Evolutionary conservation across 2,888 invertebrate species (phyloP).

Genomic region (Drosophila affinis): DNA sequence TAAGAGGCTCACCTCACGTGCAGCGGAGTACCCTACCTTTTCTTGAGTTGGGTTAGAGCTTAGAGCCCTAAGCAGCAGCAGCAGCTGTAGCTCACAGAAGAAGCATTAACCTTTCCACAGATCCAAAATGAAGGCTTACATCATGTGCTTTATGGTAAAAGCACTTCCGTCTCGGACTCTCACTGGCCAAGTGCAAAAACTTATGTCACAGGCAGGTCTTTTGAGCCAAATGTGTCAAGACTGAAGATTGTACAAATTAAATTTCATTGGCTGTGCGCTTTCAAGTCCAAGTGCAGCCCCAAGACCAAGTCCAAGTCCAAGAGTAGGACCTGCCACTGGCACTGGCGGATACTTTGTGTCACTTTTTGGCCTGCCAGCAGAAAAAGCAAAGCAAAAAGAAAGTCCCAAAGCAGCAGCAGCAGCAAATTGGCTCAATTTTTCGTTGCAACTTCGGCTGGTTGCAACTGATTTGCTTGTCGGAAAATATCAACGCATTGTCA

Average conservation of each 20-base stretch:
- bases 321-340: constrained; percentile 13
- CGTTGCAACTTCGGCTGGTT: constrained; percentile 27
- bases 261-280: constrained; percentile 35
- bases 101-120: constrained; percentile 9
- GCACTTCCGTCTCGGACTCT: constrained; percentile 13
- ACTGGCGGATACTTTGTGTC: constrained; percentile 55
- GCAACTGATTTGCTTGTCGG: constrained; percentile 76
- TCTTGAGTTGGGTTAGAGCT: constrained; percentile 36
- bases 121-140: too few species aligned
- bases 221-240: constrained; percentile 47
- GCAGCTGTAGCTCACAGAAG: constrained; percentile 17
- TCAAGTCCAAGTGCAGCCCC: constrained; percentile 23
- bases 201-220: background rate
- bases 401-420: constrained; percentile 51
- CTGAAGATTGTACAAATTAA: constrained; percentile 46
- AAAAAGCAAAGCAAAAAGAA: constrained; percentile 64
- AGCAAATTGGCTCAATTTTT: constrained; percentile 71
- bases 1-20: constrained; percentile 31
- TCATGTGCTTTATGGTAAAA: too few species aligned
- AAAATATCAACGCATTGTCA: constrained; percentile 81
- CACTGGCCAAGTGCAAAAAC: constrained; percentile 20
- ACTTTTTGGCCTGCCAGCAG: constrained; percentile 59
- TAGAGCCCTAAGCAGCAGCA: constrained; percentile 24
- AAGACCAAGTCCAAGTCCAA: constrained; percentile 17
- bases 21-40: constrained; percentile 7